These are phyloP conservation scores for Acrocephalus arundinaceus DNA, from an alignment of 2,113 vertebrate genomes.

Conservation along the genomic window DNA sequence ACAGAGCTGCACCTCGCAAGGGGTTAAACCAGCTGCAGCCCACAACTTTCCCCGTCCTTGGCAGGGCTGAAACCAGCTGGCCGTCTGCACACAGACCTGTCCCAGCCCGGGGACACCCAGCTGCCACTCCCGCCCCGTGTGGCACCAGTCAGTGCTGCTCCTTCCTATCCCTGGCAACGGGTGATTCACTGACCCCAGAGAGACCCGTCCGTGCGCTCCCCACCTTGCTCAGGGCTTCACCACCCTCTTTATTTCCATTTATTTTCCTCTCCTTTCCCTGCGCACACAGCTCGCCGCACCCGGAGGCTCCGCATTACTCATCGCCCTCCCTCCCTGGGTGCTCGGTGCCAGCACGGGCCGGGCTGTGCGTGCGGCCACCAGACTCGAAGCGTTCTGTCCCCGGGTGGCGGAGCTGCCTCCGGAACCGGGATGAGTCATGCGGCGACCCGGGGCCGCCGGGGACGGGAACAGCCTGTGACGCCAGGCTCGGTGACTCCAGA, in stretches of 20 bases:
- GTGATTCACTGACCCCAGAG: background rate
- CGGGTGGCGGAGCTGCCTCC: too few relatives aligned
- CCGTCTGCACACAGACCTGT: background rate
- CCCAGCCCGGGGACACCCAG: background rate
- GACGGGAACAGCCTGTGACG: background rate
- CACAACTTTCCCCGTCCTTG: background rate
- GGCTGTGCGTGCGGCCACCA: background rate
- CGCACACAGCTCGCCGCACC: background rate
- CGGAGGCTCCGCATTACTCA: background rate
- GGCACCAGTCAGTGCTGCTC: background rate
- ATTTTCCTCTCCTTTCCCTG: background rate
- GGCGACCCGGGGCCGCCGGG: rapidly evolving
- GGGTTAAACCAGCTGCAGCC: background rate
- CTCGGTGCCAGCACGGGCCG: background rate
- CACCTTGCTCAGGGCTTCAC: background rate
- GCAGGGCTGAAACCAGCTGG: background rate
- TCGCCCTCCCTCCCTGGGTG: rapidly evolving
- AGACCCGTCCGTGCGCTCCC: background rate
- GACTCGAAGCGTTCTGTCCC: too few relatives aligned
- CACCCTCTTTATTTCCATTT: background rate
- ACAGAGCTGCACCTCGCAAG: background rate
- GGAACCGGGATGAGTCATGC: background rate
- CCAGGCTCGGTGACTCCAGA: background rate
- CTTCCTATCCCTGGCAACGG: background rate
- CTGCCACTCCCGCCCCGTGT: rapidly evolving